These are phyloP conservation scores for Syrista parreyssii DNA, from an alignment of 2,888 invertebrate species.

Conservation along the genomic window DNA sequence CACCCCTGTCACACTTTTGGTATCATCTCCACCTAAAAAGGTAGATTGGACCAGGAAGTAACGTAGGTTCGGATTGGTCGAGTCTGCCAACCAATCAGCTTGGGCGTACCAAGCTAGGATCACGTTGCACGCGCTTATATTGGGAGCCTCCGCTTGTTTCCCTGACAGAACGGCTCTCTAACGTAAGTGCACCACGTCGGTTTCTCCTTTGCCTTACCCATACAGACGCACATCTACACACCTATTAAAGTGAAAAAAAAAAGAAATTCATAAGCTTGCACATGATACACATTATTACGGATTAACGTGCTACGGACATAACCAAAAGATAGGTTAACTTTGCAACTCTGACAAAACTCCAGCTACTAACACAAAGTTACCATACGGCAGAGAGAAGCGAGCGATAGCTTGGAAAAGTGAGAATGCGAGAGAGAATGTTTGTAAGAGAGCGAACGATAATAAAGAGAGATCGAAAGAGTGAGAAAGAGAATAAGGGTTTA, in stretches of 20 bases:
- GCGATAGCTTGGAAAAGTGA: background rate
- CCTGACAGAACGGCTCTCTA: conserved; percentile 97
- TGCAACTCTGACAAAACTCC: too few relatives aligned
- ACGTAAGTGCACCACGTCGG: conserved; percentile 82
- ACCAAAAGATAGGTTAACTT: too few relatives aligned
- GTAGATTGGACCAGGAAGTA: conserved; percentile 70
- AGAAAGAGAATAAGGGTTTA: background rate
- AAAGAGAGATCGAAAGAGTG: conserved; percentile 13
- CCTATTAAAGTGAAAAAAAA: too few relatives aligned
- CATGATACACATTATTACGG: too few relatives aligned
- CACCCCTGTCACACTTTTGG: conserved; percentile 64
- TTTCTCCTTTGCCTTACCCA: conserved; percentile 19
- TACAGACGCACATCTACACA: too few relatives aligned
- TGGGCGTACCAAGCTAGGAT: conserved; percentile 72
- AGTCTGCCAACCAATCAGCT: conserved; percentile 64
- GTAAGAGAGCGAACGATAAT: conserved; percentile 1
- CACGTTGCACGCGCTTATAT: conserved; percentile 86
- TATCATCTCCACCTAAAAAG: conserved; percentile 74
- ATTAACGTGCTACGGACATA: too few relatives aligned
- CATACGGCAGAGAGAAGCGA: background rate
- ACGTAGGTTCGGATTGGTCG: conserved; percentile 67
- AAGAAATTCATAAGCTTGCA: too few relatives aligned
- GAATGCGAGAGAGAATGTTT: background rate
- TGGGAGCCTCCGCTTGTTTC: conserved; percentile 76
- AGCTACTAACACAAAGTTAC: background rate